Evolutionary conservation across 2,797 vertebrate genomes (phyloP).

Genomic region (Danio jaintianensis): DNA sequence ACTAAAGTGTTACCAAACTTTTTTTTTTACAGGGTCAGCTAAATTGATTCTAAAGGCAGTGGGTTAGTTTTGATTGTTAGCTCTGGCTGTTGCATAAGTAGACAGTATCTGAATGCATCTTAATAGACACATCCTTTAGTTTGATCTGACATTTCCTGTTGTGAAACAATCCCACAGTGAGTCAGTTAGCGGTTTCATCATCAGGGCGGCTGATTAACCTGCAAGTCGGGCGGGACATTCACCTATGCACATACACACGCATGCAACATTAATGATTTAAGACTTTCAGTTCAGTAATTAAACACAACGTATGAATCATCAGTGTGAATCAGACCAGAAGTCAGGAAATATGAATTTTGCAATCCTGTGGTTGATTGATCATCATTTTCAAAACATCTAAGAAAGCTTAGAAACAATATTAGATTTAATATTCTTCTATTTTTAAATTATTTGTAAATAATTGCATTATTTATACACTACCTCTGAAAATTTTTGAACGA

Average conservation of each 20-base stretch:
- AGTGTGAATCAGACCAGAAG: constrained; percentile 21
- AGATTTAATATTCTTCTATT: too few species aligned
- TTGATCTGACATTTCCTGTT: constrained; percentile 47
- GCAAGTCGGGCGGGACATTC: not conserved
- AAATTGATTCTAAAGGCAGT: not conserved
- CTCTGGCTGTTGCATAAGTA: not conserved
- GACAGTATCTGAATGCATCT: not conserved
- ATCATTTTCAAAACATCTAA: not conserved
- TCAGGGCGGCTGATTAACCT: constrained; percentile 28
- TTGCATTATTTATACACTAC: too few species aligned
- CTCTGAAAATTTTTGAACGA: too few species aligned
- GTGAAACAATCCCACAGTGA: constrained; percentile 8
- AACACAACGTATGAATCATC: constrained; percentile 26
- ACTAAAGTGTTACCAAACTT: too few species aligned
- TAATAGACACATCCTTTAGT: constrained; percentile 24
- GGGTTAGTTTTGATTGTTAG: not conserved
- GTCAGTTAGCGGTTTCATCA: constrained; percentile 17
- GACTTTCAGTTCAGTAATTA: not conserved
- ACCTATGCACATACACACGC: too few species aligned
- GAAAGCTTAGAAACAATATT: not conserved
- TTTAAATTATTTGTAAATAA: too few species aligned
- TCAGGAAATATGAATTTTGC: constrained; percentile 14
- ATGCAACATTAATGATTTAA: constrained; percentile 11
- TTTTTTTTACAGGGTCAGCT: too few species aligned
- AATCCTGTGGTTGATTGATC: constrained; percentile 1